Conservation (phyloP, 2,888 invertebrate species). For the Drosophila barbarae region DNA sequence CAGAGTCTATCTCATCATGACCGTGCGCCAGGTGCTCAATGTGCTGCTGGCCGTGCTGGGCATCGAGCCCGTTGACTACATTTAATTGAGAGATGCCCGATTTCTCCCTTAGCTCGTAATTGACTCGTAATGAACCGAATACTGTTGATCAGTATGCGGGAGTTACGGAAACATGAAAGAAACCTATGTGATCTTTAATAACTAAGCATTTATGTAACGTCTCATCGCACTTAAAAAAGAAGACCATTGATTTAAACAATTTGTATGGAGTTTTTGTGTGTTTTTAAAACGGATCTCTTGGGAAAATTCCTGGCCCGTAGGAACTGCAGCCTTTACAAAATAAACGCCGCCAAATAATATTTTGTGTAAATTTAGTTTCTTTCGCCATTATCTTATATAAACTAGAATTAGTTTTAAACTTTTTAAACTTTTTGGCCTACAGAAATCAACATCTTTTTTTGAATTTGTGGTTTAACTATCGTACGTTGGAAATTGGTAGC, state of each 20-base stretch:
- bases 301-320: neutral
- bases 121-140: neutral
- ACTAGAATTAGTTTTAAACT: neutral
- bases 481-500: neutral
- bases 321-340: neutral
- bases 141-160: slow-evolving; percentile 3
- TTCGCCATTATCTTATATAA: too few species aligned
- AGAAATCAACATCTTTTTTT: neutral
- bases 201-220: slow-evolving; percentile 3
- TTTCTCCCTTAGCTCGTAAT: neutral
- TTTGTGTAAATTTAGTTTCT: too few species aligned
- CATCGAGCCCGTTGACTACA: slow-evolving; percentile 85
- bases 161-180: neutral
- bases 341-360: too few species aligned
- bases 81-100: slow-evolving; percentile 79
- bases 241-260: neutral
- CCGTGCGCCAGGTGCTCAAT: slow-evolving; percentile 84
- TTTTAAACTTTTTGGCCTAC: neutral
- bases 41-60: slow-evolving; percentile 83
- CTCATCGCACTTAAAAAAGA: neutral
- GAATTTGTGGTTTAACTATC: neutral
- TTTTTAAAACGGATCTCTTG: neutral
- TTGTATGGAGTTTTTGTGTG: neutral
- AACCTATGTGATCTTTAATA: slow-evolving; percentile 3
- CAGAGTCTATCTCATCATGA: slow-evolving; percentile 85